Base-by-base conservation (phyloP, 2,113 vertebrate species). In the Hypanus sabinus region DNA sequence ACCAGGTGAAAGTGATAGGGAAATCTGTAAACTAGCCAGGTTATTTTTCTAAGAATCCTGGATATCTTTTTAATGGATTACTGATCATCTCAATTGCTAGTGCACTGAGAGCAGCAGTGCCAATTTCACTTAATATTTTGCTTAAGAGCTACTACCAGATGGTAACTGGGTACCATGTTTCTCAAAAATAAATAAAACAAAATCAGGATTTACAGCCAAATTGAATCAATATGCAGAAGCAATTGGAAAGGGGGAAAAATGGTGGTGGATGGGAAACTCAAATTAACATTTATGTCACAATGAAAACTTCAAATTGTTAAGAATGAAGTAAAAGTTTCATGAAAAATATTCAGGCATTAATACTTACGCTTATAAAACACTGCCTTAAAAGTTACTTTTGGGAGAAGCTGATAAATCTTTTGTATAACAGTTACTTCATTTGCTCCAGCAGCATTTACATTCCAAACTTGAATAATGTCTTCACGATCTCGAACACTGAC, bases 331-430 rank as follows among this genome's bases (percentile, higher is more conserved):
- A 57, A n/a, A 9, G 65, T 73, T 83, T 73, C 38, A 60, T 76
- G 70, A 71, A 65, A 92, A 9, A 2, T 0, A 57, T 36, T 11
- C 90, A 0, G 62, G 9, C 11, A 38, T 46, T 94, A 94, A 96
- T 94, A 98, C 98, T 99, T 96, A 99, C 99, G 96, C 96, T 99
- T 99, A 97, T 99, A 99, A 97, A 99, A 99, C 94, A 98, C 97
- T 0, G 97, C 98, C 97, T 98, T 99, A 96, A 99, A 99, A 95
- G 97, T 95, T 0, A 97, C 97, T 94, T 97, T 96, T 94, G 98
- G 98, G 94, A 99, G 97, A 94, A 99, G 98, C 95, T 98, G 96
- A 14, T 98, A 96, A 95, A 99, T 98, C 95, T 98, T 98, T 94
- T 97, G 97, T 95, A 99, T 94, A 95, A 99, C 95, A 7, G 97